phyloP scores from a whole-genome alignment of 2,113 vertebrate genomes.

The Arothron firmamentum region DNA sequence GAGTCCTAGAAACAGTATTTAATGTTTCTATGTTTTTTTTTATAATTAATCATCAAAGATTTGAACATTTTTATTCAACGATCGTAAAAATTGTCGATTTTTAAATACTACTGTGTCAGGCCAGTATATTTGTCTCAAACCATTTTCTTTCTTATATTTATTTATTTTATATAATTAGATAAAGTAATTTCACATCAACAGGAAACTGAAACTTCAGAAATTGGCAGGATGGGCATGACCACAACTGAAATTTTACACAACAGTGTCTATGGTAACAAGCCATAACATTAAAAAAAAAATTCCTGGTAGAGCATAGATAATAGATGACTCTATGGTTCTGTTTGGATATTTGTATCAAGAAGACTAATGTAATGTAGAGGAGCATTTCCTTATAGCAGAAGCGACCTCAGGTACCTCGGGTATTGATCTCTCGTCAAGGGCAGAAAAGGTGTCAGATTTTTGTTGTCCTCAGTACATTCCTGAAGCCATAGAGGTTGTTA shows the following conservation, averaged over 20 bases:
- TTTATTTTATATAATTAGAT: too few species aligned
- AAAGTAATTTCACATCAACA: conserved; percentile 17
- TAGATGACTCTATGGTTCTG: too few species aligned
- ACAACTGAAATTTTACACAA: conserved; percentile 43
- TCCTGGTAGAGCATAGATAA: conserved; percentile 4
- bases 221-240: conserved; percentile 42
- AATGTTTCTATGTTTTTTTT: not conserved
- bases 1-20: not conserved
- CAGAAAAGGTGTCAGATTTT: conserved; percentile 62
- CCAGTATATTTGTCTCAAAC: too few species aligned
- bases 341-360: conserved; percentile 1
- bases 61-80: too few species aligned
- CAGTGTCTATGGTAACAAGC: conserved; percentile 37
- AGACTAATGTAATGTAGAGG: conserved; percentile 5
- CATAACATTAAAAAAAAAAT: conserved; percentile 6
- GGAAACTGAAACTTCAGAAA: conserved; percentile 39
- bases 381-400: conserved; percentile 30
- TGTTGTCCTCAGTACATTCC: conserved; percentile 32
- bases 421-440: conserved; percentile 65
- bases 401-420: conserved; percentile 13
- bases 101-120: too few species aligned
- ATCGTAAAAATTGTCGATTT: too few species aligned
- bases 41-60: too few species aligned
- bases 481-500: conserved; percentile 20
- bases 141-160: too few species aligned